phyloP scores from a whole-genome alignment of 2,113 vertebrate genomes.

The Opisthocomus hoazin region DNA sequence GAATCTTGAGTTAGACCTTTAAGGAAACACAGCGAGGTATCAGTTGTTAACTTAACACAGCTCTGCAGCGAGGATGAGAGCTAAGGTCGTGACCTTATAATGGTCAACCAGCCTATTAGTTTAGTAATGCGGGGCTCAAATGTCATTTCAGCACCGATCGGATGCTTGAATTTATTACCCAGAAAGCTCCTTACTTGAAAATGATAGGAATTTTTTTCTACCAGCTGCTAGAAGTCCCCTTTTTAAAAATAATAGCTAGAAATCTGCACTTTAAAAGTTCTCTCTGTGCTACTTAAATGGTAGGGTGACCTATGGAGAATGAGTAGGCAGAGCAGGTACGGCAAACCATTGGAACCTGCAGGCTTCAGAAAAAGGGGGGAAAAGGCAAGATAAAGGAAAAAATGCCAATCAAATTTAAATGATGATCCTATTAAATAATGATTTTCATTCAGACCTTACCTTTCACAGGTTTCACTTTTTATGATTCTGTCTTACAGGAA shows the following conservation, averaged over 20 bases:
- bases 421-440: slow-evolving; percentile 74
- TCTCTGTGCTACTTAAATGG: background rate
- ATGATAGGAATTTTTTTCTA: slow-evolving; percentile 47
- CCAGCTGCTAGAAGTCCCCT: slow-evolving; percentile 51
- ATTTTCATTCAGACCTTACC: slow-evolving; percentile 56
- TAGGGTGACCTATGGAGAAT: slow-evolving; percentile 13
- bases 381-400: slow-evolving; percentile 29
- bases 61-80: slow-evolving; percentile 49
- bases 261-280: slow-evolving; percentile 55
- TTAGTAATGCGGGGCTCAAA: slow-evolving; percentile 50
- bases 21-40: background rate
- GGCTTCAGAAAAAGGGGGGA: background rate
- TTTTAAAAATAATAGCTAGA: slow-evolving; percentile 50
- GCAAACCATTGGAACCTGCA: slow-evolving; percentile 29
- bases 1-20: background rate
- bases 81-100: slow-evolving; percentile 62
- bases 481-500: background rate
- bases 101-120: slow-evolving; percentile 69
- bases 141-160: background rate
- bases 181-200: slow-evolving; percentile 62
- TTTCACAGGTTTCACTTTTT: slow-evolving; percentile 2
- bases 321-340: slow-evolving; percentile 44
- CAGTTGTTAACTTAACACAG: slow-evolving; percentile 56
- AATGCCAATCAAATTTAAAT: slow-evolving; percentile 67
- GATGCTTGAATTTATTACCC: slow-evolving; percentile 63